Base-by-base conservation (phyloP, 1,140 invertebrate genomes). In the Nixonia krombeini region DNA sequence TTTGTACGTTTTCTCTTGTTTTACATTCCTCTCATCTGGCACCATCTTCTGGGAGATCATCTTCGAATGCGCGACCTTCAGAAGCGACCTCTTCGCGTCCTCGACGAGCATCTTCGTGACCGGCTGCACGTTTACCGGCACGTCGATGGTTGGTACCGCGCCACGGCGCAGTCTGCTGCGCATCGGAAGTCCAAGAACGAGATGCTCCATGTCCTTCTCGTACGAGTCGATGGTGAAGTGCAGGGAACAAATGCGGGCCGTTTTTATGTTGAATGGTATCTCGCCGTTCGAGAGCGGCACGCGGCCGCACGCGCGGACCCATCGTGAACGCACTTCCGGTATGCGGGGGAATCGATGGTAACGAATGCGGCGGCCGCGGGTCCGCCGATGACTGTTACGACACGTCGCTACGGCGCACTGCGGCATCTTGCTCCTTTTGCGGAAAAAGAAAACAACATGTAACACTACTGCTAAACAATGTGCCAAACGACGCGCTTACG, bases 261-360 rank as follows among this genome's bases (percentile, higher is more conserved):
- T 89, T 28, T 87, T 82, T 63, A 86, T 87, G 74, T 89, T 89
- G 72, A 84, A 85, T 26, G 83, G 82, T 61, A 79, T 72, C 4
- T 83, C 79, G 49, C 82, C 82, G 56, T 85, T 85, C 21, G 81
- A 67, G 35, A 86, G 78, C 29, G 86, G 78, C 42, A 72, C 75
- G 38, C 86, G 83, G 33, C 87, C 87, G 73, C 87, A 88, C 6
- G 85, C 86, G 58, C 82, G 72, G 21, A 88, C 78, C 88, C 87
- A 88, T 45, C 80, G 78, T 15, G 78, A 71, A 35, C 88, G 85
- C 12, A 87, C 85, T 72, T 82, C 81, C 44, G 79, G 79, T 75
- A 87, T 87, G 42, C 87, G 85, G 5, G 87, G 88, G 72, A 88
- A 88, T 55, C 88, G 85, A 76, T 88, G 87, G 76, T 88, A 88